Evolutionary conservation across 2,113 vertebrate genomes (phyloP), one percentile per base, ranked within the genome.

Genomic region (Xiphias gladius): DNA sequence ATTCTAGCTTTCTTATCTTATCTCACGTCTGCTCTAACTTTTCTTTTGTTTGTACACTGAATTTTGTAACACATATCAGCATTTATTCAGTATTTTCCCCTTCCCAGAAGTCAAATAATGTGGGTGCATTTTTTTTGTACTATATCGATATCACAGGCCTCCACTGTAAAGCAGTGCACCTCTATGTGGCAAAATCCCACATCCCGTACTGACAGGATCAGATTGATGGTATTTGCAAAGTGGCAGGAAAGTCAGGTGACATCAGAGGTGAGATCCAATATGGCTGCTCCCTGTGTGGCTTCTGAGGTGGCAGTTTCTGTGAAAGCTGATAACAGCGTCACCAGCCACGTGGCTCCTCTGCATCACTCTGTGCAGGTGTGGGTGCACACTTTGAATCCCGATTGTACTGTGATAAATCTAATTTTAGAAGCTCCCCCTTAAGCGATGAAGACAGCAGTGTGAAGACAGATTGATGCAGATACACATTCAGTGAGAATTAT

Each of bases 301-400:
- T 94, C 88, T 83, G 89, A 94, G 89, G 91, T 93, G 93, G 91
- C 89, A 90, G 79, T 85, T 93, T 91, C 80, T 93, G 89, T 87
- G 76, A 80, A 68, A 89, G 93, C 92, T 10, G 67, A 89, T 86
- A 83, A 66, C 86, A 91, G 85, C 89, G 84, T 91, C 92, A 91
- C 16, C 70, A 69, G 64, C 86, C 92, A 94, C 87, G 90, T 90
- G 90, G 77, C 85, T 90, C 70, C 84, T 77, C 89, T 91, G 89
- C 87, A 90, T 90, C 89, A 89, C 82, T 48, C 76, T 89, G 76
- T 84, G 91, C 88, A 91, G 87, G 90, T 93, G 88, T 76, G 65
- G 46, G 83, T 76, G 84, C 85, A 85, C 85, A 28, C 86, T 88
- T 79, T 88, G 82, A 91, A 85, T 90, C 84, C 48, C 9, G 13